phyloP scores from a whole-genome alignment of 2,113 vertebrate species.

The Pollimyrus isidori region DNA sequence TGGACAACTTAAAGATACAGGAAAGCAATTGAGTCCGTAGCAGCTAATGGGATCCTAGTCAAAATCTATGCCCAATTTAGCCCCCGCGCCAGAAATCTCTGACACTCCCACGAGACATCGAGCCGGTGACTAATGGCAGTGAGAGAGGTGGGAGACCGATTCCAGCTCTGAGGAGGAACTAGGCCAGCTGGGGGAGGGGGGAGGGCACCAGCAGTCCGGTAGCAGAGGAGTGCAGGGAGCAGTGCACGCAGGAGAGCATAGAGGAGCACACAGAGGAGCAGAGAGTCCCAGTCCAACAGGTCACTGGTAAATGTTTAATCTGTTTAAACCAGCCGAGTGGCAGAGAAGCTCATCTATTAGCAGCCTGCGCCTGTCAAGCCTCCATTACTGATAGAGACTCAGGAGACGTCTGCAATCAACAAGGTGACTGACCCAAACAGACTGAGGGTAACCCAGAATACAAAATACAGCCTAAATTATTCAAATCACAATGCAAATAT shows the following conservation, averaged over 20 bases:
- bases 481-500: not conserved
- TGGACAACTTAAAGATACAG: slow-evolving; percentile 5
- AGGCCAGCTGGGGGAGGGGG: too few species aligned
- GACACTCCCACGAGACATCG: not conserved
- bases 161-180: not conserved
- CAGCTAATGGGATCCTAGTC: slow-evolving; percentile 9
- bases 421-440: not conserved
- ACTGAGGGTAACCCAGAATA: not conserved
- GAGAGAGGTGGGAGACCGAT: not conserved
- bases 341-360: not conserved
- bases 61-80: slow-evolving; percentile 14
- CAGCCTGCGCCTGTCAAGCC: not conserved
- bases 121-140: slow-evolving; percentile 7
- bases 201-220: not conserved
- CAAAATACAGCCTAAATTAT: not conserved
- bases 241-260: not conserved
- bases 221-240: not conserved
- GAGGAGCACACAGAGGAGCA: not conserved
- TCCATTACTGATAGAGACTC: not conserved
- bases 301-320: slow-evolving; percentile 4
- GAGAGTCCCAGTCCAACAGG: not conserved
- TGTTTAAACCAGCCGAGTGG: not conserved
- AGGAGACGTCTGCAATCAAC: not conserved
- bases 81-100: not conserved
- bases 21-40: not conserved